Evolutionary conservation across 1,140 invertebrate genomes (phyloP), one percentile per base, ranked within the genome.

Genomic region (Ceratitis capitata): DNA sequence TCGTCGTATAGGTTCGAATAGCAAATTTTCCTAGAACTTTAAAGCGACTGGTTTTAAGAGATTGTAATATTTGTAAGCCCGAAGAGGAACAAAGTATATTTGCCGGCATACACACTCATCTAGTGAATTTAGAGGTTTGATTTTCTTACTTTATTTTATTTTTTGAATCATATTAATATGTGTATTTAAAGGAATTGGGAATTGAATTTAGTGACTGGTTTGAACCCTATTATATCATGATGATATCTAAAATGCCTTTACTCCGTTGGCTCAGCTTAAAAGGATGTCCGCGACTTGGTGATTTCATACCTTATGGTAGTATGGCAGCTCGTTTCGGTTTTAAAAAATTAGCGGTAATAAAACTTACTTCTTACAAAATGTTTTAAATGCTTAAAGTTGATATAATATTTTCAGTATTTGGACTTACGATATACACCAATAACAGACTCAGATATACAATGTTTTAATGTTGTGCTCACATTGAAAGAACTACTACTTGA

Each of bases 251-350:
- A 93, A 90, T 95, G 87, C 91, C 92, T 4, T 89, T 92, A 35
- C 91, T 96, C 6, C 93, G 93, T 47, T 92, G 94, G 83, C 92
- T 96, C 3, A 92, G 92, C 87, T 87, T 95, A 42, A 92, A 94
- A 86, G 94, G 94, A 7, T 96, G 95, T 89, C 89, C 91, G 74
- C 92, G 93, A 84, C 90, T 96, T 83, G 93, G 93, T 29, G 95
- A 96, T 88, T 96, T 95, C 89, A 94, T 96, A 19, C 95, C 95
- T 0, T 96, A 96, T 90, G 94, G 94, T 19, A 95, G 95, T 88
- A 93, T 96, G 56, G 94, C 95, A 0, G 93, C 94, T 10, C 92
- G 95, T 88, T 95, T 95, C 90, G 95, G 96, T n/a, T 96, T 96
- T 87, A 93, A 93, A 89, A 92, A 92, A 23, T 88, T 96, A 9